phyloP scores from a whole-genome alignment of 2,113 vertebrate species.

The Lichenostomus cassidix region DNA sequence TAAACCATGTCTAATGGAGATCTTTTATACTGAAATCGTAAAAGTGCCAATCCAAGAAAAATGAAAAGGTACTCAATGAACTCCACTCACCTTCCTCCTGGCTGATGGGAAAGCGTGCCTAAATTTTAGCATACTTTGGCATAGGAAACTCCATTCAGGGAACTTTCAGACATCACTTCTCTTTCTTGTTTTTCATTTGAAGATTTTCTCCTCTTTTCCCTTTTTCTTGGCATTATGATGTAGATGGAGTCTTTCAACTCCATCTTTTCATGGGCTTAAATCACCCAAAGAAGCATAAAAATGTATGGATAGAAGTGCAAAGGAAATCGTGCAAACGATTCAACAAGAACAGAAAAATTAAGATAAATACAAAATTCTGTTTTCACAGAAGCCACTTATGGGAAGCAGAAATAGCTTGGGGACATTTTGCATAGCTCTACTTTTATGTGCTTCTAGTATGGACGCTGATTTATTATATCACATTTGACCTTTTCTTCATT shows the following conservation, averaged over 20 bases:
- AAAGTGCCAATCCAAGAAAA: background rate
- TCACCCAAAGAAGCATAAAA: background rate
- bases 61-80: background rate
- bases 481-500: background rate
- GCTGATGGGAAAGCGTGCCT: accelerated
- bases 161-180: background rate
- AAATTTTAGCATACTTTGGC: background rate
- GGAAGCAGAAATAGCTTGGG: background rate
- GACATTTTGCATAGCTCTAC: background rate
- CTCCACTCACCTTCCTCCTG: background rate
- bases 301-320: background rate
- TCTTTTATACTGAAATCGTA: background rate
- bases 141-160: background rate
- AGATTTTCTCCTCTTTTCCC: background rate
- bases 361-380: background rate
- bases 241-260: background rate
- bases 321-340: background rate
- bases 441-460: background rate
- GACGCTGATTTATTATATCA: background rate
- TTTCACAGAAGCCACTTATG: background rate
- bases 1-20: background rate
- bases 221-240: background rate
- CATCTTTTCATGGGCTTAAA: background rate
- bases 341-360: background rate
- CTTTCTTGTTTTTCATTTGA: background rate